A percentile compares a stretch with the other conserved stretches of the same genome.
These are phyloP conservation scores for Pangasius krempfi DNA, from an alignment of 2,797 vertebrate genomes.

Conservation along the genomic window DNA sequence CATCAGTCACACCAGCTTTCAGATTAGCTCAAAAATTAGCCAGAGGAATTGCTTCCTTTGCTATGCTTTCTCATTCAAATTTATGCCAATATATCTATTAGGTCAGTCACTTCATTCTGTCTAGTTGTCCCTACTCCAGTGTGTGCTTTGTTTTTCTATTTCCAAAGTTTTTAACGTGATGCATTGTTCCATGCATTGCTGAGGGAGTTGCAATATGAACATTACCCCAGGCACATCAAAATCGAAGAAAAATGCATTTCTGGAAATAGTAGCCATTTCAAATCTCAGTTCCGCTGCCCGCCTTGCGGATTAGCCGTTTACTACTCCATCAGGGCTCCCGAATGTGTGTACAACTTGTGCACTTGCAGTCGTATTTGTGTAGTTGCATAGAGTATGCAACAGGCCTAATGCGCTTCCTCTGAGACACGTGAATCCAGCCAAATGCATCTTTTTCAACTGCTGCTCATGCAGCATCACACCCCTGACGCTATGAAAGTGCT, in stretches of 20 bases:
- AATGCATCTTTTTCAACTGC: background rate
- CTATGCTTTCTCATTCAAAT: too few relatives aligned
- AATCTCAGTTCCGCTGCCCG: background rate
- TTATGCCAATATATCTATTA: too few relatives aligned
- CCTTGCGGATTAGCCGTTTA: background rate
- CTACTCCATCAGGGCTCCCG: background rate
- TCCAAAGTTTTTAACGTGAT: too few relatives aligned
- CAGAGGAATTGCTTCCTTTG: too few relatives aligned
- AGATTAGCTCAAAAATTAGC: too few relatives aligned
- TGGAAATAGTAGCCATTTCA: background rate
- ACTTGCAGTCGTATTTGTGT: background rate
- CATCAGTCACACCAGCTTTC: too few relatives aligned
- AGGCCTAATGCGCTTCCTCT: background rate
- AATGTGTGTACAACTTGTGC: background rate
- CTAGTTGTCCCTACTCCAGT: too few relatives aligned
- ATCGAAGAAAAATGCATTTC: background rate
- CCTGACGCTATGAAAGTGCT: background rate
- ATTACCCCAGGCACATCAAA: background rate
- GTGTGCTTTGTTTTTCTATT: too few relatives aligned
- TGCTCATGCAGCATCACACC: background rate
- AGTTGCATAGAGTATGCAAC: background rate
- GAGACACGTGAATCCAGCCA: background rate
- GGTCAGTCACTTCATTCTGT: too few relatives aligned
- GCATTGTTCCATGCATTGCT: too few relatives aligned
- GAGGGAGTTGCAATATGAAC: too few relatives aligned